Evolutionary conservation across 1,140 invertebrate species (phyloP), one percentile per base, ranked within the genome.

Genomic region (Drosophila melanica): DNA sequence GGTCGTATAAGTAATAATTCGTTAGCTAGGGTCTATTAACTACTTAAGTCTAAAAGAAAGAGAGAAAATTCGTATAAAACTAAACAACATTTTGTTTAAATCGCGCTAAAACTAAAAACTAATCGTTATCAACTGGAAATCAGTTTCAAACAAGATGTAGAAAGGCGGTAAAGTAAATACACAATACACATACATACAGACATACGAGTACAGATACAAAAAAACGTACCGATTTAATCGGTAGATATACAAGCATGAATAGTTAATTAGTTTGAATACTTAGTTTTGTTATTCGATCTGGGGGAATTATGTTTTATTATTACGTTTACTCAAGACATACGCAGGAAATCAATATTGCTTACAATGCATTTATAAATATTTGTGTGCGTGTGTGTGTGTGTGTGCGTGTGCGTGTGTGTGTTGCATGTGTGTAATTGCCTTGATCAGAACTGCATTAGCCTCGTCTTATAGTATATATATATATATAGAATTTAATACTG

Each of bases 281-380:
- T 76, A 58, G 53, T 72, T 47, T 62, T 75, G 50, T 60, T 45
- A 16, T 12, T 58, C 39, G 45, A n/a, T 41, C 47, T 63, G 39
- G 27, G 60, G 42, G 23, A 23, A 37, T 23, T 47, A 39, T 47
- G 33, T 42, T 35, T 30, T 7, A 35, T 39, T 65, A n/a, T 64
- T 63, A 39, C 9, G 53, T 41, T 80, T 86, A 77, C 78, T 81
- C 58, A 87, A 87, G 74, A 77, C 79, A 76, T 51, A 77, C 79
- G 75, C 82, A 87, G 67, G 67, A 86, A 87, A 86, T 78, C 67
- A 81, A 81, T 82, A 82, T 58, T 53, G 74, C 74, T 81, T 65
- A 77, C 53, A 75, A 69, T 66, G 75, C 59, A 70, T 71, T 75
- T 80, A 54, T 58, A 51, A 64, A 77, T 48, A 33, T 53, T 39